phyloP scores from a whole-genome alignment of 2,113 vertebrate genomes.

The Spermophilus dauricus region DNA sequence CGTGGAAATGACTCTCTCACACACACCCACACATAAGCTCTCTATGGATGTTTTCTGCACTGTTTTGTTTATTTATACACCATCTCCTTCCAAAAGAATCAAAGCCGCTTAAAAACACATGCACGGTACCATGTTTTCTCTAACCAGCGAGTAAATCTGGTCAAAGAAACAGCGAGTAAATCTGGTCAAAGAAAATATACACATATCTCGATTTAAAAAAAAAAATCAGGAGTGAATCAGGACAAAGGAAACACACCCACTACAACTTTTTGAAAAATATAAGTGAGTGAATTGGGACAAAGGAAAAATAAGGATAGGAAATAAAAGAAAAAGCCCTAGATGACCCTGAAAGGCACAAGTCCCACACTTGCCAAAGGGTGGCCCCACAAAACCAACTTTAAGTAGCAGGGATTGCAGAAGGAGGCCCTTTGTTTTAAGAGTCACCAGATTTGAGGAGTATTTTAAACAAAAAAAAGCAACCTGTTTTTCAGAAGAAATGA shows the following conservation, averaged over 20 bases:
- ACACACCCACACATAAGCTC: fast-evolving
- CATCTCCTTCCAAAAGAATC: conserved; percentile 53
- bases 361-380: background rate
- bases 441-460: background rate
- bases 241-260: background rate
- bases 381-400: background rate
- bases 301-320: conserved; percentile 37
- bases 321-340: background rate
- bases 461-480: background rate
- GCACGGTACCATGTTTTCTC: background rate
- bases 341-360: background rate
- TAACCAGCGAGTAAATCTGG: background rate
- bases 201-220: background rate
- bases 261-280: background rate
- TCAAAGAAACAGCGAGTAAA: background rate
- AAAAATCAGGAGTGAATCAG: background rate
- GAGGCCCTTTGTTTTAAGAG: background rate
- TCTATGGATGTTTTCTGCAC: conserved; percentile 3
- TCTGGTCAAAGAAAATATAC: background rate
- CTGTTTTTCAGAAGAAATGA: background rate
- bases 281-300: background rate
- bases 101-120: conserved; percentile 3
- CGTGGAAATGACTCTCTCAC: background rate
- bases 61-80: background rate
- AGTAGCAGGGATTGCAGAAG: background rate